A percentile compares a stretch with the other conserved stretches of the same genome.
These are phyloP conservation scores for Acanthisitta chloris DNA, from an alignment of 2,113 vertebrate genomes.

Conservation along the genomic window DNA sequence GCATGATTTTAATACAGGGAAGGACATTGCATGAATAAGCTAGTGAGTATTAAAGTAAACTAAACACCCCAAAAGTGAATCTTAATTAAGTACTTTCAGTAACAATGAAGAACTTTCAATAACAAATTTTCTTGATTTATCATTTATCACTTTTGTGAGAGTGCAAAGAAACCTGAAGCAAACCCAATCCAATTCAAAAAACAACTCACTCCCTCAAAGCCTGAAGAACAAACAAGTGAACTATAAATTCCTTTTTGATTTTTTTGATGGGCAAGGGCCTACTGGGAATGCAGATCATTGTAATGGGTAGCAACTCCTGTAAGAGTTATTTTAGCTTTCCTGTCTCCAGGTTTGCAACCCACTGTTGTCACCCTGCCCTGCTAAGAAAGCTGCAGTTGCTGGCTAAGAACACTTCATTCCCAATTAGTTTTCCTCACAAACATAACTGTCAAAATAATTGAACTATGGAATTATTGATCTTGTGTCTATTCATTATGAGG, in stretches of 20 bases:
- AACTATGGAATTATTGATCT: slow-evolving; percentile 2
- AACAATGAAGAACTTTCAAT: background rate
- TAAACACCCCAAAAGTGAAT: background rate
- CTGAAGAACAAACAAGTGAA: background rate
- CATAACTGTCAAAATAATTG: slow-evolving; percentile 15
- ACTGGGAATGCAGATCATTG: background rate
- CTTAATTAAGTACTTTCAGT: background rate
- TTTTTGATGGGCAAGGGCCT: background rate
- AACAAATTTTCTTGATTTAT: background rate
- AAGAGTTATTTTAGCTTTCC: background rate
- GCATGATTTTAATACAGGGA: background rate
- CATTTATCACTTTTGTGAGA: background rate
- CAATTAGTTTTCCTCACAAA: background rate
- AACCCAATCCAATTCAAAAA: background rate
- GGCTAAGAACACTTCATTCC: background rate
- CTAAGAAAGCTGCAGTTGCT: background rate
- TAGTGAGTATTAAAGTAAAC: background rate
- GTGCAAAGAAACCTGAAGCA: background rate
- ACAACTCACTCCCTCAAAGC: fast-evolving
- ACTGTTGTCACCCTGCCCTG: background rate
- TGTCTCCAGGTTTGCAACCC: background rate
- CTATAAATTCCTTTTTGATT: background rate
- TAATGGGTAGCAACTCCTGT: background rate
- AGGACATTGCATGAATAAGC: background rate
- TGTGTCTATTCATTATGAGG: background rate